Percentiles rank a stretch among this genome's conserved stretches.
phyloP scores from a whole-genome alignment of 1,140 invertebrate genomes.

The Bombus waltoni region DNA sequence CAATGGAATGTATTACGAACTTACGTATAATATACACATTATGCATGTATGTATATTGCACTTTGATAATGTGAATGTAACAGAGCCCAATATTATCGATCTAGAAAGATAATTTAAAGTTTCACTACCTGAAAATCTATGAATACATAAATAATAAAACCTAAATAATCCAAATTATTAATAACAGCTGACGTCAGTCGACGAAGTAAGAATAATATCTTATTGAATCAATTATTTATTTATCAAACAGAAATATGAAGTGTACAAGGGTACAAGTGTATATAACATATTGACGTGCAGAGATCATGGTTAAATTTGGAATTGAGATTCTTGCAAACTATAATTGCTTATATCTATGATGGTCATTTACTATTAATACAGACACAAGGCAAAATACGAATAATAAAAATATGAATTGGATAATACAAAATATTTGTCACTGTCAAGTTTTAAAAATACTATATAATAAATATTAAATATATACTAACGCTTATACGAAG shows the following conservation, averaged over 20 bases:
- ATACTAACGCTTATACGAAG: slow-evolving; percentile 20
- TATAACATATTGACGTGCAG: slow-evolving; percentile 44
- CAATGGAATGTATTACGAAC: no score
- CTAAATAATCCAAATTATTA: no score
- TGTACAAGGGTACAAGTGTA: slow-evolving; percentile 55
- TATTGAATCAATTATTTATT: slow-evolving; percentile 46
- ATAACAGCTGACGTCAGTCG: neutral
- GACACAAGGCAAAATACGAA: neutral
- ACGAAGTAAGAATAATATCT: neutral
- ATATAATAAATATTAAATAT: slow-evolving; percentile 47
- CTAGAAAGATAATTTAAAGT: no score
- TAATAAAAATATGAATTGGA: neutral
- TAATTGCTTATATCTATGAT: neutral
- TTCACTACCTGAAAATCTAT: no score
- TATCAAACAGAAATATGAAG: slow-evolving; percentile 25
- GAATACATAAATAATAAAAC: no score
- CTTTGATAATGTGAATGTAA: no score
- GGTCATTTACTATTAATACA: neutral
- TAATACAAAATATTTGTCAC: slow-evolving; percentile 22
- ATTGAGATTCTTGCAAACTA: slow-evolving; percentile 21
- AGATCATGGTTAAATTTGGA: slow-evolving; percentile 19
- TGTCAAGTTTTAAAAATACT: slow-evolving; percentile 11
- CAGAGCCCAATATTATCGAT: no score
- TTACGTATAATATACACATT: no score
- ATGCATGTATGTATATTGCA: no score